Percentiles rank a stretch among this genome's conserved stretches.
Conservation (phyloP, 1,140 invertebrate genomes). For the Lepidostoma basale region DNA sequence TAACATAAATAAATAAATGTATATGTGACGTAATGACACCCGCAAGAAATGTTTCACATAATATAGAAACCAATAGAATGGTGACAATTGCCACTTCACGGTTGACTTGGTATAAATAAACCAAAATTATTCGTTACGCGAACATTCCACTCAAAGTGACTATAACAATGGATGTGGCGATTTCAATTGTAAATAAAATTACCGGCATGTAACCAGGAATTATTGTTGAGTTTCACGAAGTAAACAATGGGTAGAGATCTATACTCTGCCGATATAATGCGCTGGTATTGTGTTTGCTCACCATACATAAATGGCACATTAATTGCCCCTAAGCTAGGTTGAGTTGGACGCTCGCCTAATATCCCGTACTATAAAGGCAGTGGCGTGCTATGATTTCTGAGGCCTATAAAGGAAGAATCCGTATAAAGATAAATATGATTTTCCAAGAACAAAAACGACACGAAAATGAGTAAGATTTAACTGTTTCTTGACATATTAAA, state of each 20-base stretch:
- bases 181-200: conserved; percentile 19
- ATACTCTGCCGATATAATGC: background rate
- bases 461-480: no score
- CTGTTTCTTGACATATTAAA: no score
- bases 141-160: background rate
- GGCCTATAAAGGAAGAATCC: no score
- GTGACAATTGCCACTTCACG: no score
- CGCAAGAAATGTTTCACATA: no score
- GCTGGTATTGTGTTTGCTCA: conserved; percentile 12
- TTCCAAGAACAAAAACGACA: no score
- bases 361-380: conserved; percentile 6
- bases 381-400: no score
- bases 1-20: no score
- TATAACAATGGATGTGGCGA: background rate
- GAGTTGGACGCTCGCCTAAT: conserved; percentile 42
- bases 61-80: no score
- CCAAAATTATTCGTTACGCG: background rate
- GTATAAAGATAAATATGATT: no score
- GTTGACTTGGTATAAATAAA: no score
- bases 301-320: conserved; percentile 27
- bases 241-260: background rate
- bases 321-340: conserved; percentile 39
- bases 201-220: background rate
- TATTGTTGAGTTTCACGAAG: background rate
- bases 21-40: no score